Evolutionary conservation across 2,113 vertebrate species (phyloP), one percentile per base, ranked within the genome.

Genomic region (Onychostruthus taczanowskii): DNA sequence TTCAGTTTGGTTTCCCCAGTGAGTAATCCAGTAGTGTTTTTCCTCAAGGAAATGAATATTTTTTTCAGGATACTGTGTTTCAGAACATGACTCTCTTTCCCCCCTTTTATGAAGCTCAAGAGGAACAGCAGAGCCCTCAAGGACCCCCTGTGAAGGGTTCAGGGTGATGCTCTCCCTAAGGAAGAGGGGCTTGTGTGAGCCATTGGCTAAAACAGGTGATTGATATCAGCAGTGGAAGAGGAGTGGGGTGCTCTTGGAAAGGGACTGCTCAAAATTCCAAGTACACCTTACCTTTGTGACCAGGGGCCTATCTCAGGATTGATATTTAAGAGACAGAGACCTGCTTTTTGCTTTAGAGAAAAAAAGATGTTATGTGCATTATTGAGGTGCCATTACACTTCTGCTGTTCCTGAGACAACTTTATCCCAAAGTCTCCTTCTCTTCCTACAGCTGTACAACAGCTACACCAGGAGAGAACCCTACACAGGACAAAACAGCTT

Each of bases 281-380:
- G 37, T 9, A 5, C 18, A 63, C 21, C 23, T 76, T 44, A n/a
- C 6, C 13, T 79, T 56, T 89, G 41, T 58, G 62, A 20, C 55
- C 13, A 4, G 0, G 2, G 53, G 9, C 21, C 47, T 44, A 1
- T 44, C 22, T 77, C 56, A 41, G 11, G 69, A 3, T 16, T 55
- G 26, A 27, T 69, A 64, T 69, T 61, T 52, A 52, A 37, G 62
- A 64, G 53, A 43, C 12, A 39, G 24, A 59, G 26, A 44, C 12
- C n/a, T 81, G 46, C 12, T 41, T 82, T 95, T 47, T 41, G 1
- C 33, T 85, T 86, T 37, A 30, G 72, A 58, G 20, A 55, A 27
- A n/a, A 80, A 87, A 79, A 28, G 37, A 16, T 39, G 43, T 41
- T 75, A 1, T 37, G 4, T 46, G 16, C 30, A 5, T 73, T 22